These are phyloP conservation scores for Idris sp. DNA, from an alignment of 1,140 invertebrate species.

Conservation along the genomic window DNA sequence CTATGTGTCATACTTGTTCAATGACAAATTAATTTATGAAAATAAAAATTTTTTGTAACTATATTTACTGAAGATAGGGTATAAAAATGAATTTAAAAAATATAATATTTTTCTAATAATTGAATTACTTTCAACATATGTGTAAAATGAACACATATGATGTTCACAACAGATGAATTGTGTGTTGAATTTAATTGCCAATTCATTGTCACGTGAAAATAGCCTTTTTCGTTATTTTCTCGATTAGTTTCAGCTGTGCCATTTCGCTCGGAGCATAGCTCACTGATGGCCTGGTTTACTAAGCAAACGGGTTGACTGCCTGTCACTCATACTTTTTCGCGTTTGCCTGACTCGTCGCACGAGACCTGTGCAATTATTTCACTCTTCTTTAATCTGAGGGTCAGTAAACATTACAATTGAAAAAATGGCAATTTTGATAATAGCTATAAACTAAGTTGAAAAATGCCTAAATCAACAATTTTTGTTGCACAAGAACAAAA, in stretches of 20 bases:
- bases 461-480: too few relatives aligned
- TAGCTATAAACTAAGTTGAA: conserved; percentile 18
- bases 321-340: conserved; percentile 63
- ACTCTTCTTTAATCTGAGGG: conserved; percentile 45
- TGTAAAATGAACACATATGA: too few relatives aligned
- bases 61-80: too few relatives aligned
- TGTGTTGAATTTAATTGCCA: not conserved
- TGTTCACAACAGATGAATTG: not conserved
- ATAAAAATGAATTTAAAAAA: too few relatives aligned
- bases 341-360: conserved; percentile 51
- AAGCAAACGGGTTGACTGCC: conserved; percentile 62
- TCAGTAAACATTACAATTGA: conserved; percentile 47
- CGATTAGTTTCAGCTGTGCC: conserved; percentile 39
- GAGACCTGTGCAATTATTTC: conserved; percentile 54
- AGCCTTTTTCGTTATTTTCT: conserved; percentile 16
- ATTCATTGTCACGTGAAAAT: conserved; percentile 9
- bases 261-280: conserved; percentile 48
- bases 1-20: too few relatives aligned
- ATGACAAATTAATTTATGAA: too few relatives aligned
- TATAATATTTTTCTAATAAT: too few relatives aligned
- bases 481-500: too few relatives aligned
- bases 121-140: too few relatives aligned
- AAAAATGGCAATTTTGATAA: conserved; percentile 17
- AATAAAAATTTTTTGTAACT: too few relatives aligned
- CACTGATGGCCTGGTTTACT: conserved; percentile 62